These are phyloP conservation scores for Ariopsis seemanni DNA, from an alignment of 2,113 vertebrate species.

Conservation along the genomic window DNA sequence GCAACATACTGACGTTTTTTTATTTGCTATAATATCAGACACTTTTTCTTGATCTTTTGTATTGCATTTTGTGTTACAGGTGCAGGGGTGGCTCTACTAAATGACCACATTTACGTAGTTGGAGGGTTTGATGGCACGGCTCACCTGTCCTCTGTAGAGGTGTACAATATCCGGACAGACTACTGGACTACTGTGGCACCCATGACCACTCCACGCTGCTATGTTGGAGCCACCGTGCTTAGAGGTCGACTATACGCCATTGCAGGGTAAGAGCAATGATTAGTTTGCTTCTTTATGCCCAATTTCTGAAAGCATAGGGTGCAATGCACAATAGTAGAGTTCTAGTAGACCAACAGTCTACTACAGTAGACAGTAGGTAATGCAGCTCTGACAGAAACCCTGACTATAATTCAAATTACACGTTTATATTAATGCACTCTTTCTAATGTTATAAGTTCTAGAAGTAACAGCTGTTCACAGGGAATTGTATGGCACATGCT, in stretches of 20 bases:
- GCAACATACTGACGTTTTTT: background rate
- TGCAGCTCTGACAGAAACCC: background rate
- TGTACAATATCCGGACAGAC: constrained; percentile 95
- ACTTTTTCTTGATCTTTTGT: background rate
- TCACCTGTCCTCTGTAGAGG: constrained; percentile 93
- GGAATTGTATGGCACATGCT: background rate
- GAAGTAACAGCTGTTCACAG: background rate
- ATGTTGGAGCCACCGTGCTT: constrained; percentile 94
- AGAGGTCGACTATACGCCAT: constrained; percentile 93
- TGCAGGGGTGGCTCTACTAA: constrained; percentile 88
- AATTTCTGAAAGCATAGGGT: background rate
- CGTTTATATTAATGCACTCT: background rate
- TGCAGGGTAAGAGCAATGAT: constrained; percentile 80
- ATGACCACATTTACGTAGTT: constrained; percentile 97
- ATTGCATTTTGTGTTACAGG: constrained; percentile 20
- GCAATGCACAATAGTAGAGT: background rate
- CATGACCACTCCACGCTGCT: constrained; percentile 97
- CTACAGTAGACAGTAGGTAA: background rate
- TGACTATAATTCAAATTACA: background rate
- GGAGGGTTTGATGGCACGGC: constrained; percentile 95
- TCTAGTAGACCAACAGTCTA: background rate
- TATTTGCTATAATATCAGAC: background rate
- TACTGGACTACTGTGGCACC: constrained; percentile 94
- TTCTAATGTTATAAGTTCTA: background rate
- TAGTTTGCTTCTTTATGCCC: background rate